Conservation (phyloP, 1,140 invertebrate genomes). For the Achroia grisella region DNA sequence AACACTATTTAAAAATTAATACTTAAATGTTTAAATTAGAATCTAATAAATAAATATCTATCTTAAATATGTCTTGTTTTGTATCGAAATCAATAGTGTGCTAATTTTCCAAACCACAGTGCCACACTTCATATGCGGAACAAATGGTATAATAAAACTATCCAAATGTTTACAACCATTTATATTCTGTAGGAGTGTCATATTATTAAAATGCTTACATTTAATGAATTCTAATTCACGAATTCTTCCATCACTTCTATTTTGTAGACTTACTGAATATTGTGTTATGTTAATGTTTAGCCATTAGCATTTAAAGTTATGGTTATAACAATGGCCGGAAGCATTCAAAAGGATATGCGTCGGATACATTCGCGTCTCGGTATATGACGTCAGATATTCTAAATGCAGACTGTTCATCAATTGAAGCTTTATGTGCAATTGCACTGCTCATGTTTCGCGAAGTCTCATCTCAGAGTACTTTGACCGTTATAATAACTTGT, state of each 20-base stretch:
- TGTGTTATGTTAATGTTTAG: neutral
- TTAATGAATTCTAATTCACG: neutral
- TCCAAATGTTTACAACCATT: neutral
- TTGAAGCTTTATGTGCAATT: slow-evolving; percentile 12
- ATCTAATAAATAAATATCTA: no score
- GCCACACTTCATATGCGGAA: no score
- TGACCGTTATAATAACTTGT: neutral
- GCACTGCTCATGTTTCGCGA: neutral
- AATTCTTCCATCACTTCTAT: neutral
- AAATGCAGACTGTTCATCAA: slow-evolving; percentile 21
- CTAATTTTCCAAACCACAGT: no score
- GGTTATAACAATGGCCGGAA: slow-evolving; percentile 45
- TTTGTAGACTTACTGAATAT: neutral
- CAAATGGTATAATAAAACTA: no score
- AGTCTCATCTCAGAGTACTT: neutral
- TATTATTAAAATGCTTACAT: neutral
- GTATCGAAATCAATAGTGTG: no score
- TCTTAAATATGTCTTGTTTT: no score
- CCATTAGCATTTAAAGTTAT: slow-evolving; percentile 30
- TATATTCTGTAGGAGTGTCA: neutral
- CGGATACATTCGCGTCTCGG: slow-evolving; percentile 34
- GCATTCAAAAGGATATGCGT: slow-evolving; percentile 46
- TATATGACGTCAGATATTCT: slow-evolving; percentile 24
- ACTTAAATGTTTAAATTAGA: no score
- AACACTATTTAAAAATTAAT: no score